These are phyloP conservation scores for Lycodopsis pacificus DNA, from an alignment of 2,797 vertebrate species.

Conservation along the genomic window DNA sequence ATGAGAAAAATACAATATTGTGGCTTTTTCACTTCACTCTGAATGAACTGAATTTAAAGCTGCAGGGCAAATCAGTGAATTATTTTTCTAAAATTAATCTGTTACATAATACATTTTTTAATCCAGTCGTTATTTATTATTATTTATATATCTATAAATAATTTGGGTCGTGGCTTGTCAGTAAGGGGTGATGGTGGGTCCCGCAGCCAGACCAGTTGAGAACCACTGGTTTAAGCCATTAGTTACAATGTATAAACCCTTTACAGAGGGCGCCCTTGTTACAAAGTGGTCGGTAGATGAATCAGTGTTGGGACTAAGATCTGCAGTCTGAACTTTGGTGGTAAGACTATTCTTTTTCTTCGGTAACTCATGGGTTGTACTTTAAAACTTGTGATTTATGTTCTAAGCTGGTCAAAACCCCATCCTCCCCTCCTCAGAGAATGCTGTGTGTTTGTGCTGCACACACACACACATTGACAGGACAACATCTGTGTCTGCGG, in stretches of 20 bases:
- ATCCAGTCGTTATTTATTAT: no score
- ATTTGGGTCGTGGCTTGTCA: no score
- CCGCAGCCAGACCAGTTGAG: no score
- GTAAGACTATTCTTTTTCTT: background rate
- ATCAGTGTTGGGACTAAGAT: background rate
- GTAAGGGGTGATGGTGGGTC: no score
- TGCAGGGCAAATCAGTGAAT: no score
- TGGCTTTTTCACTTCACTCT: no score
- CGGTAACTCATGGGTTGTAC: background rate
- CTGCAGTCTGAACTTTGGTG: background rate
- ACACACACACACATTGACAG: constrained; percentile 4
- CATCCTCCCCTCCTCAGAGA: background rate
- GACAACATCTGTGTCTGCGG: constrained; percentile 29
- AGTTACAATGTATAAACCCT: background rate
- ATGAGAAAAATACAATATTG: no score
- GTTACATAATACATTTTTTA: no score
- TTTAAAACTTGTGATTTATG: constrained; percentile 21
- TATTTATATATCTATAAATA: no score
- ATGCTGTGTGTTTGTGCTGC: constrained; percentile 5
- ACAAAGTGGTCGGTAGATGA: background rate
- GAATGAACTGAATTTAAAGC: no score
- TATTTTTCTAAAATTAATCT: no score
- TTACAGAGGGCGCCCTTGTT: background rate
- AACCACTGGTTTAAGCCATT: no score
- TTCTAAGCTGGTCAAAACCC: background rate